Percentiles rank a stretch among this genome's conserved stretches.
Conservation (phyloP, 2,797 vertebrate genomes). For the Sebastes vulpes region DNA sequence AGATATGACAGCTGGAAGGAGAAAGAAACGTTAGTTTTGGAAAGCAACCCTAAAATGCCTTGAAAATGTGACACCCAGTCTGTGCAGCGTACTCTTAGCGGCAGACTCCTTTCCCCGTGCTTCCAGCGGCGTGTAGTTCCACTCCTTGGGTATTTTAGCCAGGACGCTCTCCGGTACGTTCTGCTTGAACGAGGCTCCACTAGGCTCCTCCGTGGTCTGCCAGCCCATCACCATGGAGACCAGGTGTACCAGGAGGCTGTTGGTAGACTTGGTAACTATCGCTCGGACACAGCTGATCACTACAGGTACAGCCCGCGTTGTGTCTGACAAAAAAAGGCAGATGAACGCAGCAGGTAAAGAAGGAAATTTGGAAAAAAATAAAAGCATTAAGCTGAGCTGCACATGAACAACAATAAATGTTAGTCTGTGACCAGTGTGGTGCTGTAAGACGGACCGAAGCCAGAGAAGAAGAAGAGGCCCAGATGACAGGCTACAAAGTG, state of each 20-base stretch:
- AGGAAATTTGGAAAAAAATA: neutral
- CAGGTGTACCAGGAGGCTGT: conserved; percentile 85
- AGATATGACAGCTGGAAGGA: conserved; percentile 83
- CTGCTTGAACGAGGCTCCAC: conserved; percentile 71
- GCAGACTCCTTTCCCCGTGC: conserved; percentile 76
- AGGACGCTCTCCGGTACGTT: conserved; percentile 86
- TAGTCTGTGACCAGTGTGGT: neutral
- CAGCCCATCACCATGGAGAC: conserved; percentile 86
- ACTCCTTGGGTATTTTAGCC: conserved; percentile 91
- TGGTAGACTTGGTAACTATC: conserved; percentile 85
- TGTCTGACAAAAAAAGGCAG: conserved; percentile 58
- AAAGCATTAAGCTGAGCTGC: neutral
- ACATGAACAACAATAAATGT: neutral
- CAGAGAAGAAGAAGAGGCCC: neutral
- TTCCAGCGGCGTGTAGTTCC: conserved; percentile 88
- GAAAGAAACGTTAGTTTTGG: conserved; percentile 6
- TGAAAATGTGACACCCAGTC: neutral
- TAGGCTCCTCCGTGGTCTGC: conserved; percentile 82
- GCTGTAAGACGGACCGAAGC: neutral
- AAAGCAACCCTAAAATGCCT: neutral
- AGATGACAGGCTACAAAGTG: neutral
- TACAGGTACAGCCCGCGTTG: conserved; percentile 66
- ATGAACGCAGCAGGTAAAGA: neutral
- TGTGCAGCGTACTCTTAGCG: conserved; percentile 83
- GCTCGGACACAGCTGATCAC: conserved; percentile 87